Percentiles rank a stretch among this genome's conserved stretches.
Conservation (phyloP, 2,113 vertebrate genomes). For the Pelecanoides urinatrix region DNA sequence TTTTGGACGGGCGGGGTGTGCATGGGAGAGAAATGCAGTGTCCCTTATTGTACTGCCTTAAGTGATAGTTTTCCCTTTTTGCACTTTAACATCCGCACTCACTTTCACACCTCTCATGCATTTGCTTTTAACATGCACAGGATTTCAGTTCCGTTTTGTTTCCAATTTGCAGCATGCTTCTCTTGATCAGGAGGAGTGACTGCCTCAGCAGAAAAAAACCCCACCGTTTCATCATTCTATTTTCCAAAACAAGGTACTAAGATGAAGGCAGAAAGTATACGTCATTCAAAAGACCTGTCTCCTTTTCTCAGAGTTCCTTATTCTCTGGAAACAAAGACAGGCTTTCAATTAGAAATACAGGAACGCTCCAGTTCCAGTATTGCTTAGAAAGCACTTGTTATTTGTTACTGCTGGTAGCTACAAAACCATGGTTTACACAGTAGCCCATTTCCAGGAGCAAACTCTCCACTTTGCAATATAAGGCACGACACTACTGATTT, state of each 20-base stretch:
- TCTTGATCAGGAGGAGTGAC: neutral
- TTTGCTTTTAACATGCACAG: neutral
- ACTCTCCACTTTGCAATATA: neutral
- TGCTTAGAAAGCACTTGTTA: neutral
- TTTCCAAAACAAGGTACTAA: neutral
- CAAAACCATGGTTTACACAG: conserved; percentile 9
- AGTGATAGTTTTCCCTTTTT: neutral
- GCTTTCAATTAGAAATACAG: neutral
- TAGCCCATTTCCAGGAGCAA: neutral
- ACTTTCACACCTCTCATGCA: neutral
- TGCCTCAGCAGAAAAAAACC: neutral
- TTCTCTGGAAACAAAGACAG: neutral
- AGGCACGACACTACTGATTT: neutral
- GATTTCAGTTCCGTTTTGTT: conserved; percentile 1
- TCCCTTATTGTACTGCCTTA: neutral
- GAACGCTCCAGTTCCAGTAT: neutral
- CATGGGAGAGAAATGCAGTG: neutral
- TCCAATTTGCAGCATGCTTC: neutral
- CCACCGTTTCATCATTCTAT: neutral
- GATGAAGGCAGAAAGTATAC: neutral
- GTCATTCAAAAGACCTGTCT: neutral
- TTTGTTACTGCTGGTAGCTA: conserved; percentile 26
- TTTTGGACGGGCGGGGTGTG: neutral
- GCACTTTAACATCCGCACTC: neutral
- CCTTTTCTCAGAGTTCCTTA: neutral